Conservation (phyloP, 2,797 vertebrate genomes). For the Gobio occitaniae region DNA sequence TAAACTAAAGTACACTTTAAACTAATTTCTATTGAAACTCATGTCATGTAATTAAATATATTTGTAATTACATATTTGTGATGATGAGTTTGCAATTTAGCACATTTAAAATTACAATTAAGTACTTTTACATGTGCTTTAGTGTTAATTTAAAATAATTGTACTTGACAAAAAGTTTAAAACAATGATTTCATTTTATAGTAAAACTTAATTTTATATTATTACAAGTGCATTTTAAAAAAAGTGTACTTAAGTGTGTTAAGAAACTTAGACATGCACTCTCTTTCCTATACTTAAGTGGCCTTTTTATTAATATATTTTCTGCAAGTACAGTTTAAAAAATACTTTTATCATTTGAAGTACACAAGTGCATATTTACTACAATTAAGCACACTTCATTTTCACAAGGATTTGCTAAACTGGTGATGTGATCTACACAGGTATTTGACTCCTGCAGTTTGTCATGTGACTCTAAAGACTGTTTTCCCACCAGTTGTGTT, state of each 20-base stretch:
- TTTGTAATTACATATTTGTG: no score
- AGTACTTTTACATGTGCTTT: no score
- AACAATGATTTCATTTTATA: no score
- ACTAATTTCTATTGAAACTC: no score
- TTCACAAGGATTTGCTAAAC: background rate
- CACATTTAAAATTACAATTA: no score
- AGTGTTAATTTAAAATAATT: no score
- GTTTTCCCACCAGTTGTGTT: background rate
- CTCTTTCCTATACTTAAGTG: background rate
- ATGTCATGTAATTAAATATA: no score
- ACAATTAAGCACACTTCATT: background rate
- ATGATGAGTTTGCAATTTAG: no score
- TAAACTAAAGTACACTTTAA: no score
- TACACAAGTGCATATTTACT: background rate
- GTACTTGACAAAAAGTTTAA: no score
- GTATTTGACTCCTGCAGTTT: constrained; percentile 73
- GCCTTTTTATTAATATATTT: background rate
- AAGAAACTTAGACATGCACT: background rate
- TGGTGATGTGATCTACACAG: constrained; percentile 65
- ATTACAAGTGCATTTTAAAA: background rate
- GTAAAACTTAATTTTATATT: background rate
- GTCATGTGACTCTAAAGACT: constrained; percentile 60
- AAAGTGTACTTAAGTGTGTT: no score
- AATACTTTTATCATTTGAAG: background rate
- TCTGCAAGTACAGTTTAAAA: background rate